Conservation (phyloP, 2,113 vertebrate genomes). For the Neolamprologus sp. region DNA sequence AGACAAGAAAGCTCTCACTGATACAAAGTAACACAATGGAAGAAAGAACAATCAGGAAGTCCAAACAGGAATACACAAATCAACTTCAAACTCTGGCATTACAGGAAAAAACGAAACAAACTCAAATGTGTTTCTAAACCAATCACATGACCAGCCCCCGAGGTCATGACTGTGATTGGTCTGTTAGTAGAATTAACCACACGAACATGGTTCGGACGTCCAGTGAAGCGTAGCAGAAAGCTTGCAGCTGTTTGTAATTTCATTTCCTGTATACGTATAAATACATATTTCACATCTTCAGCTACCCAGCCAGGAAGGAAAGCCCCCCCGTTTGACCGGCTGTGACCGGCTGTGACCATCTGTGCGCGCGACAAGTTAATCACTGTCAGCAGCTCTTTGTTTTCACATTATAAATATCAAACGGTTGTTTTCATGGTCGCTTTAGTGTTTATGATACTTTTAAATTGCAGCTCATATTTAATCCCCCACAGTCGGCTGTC, state of each 20-base stretch:
- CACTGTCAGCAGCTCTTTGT: not conserved
- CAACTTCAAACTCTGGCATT: not conserved
- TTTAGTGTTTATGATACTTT: not conserved
- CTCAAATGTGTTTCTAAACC: not conserved
- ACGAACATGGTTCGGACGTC: rapidly evolving
- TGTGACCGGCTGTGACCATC: not conserved
- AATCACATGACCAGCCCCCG: not conserved
- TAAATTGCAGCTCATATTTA: not conserved
- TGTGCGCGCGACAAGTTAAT: not conserved
- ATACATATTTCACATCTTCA: not conserved
- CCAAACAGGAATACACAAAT: not conserved
- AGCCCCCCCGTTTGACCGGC: not conserved
- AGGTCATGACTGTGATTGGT: rapidly evolving
- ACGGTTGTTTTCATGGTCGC: not conserved
- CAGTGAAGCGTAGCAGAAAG: not conserved
- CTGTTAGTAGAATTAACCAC: not conserved
- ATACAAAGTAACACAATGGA: not conserved
- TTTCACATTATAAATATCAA: not conserved
- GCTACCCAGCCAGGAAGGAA: not conserved
- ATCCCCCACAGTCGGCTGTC: not conserved
- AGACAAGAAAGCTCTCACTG: not conserved
- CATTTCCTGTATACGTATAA: not conserved
- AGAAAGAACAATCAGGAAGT: not conserved
- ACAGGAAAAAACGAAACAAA: rapidly evolving
- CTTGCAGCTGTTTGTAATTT: not conserved